Percentiles rank a stretch among this genome's conserved stretches.
Evolutionary conservation across 2,888 invertebrate species (phyloP).

Genomic region (Chromoteleia sp.): DNA sequence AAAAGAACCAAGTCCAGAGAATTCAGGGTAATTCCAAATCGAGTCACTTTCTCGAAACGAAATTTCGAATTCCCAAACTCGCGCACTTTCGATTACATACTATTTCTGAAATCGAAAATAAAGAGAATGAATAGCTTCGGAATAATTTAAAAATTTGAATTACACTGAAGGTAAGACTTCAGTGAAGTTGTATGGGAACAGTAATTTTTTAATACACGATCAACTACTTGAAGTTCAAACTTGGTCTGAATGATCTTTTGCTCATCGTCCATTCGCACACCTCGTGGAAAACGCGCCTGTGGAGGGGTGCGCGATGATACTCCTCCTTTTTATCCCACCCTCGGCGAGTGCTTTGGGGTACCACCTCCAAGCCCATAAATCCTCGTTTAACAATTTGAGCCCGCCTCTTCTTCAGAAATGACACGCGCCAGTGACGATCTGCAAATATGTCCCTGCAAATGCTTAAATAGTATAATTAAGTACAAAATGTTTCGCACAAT

Average conservation of each 20-base stretch:
- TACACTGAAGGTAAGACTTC: no score
- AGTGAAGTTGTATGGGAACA: background rate
- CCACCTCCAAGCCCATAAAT: constrained; percentile 68
- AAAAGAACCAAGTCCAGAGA: no score
- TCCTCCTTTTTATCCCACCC: constrained; percentile 72
- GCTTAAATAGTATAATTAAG: constrained; percentile 63
- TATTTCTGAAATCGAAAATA: no score
- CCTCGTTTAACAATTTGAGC: constrained; percentile 71
- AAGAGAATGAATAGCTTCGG: no score
- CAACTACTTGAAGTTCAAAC: constrained; percentile 72
- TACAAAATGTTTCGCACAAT: constrained; percentile 44
- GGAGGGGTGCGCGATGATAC: constrained; percentile 68
- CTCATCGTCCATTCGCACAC: constrained; percentile 77
- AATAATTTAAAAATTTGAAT: no score
- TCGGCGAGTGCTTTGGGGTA: constrained; percentile 61
- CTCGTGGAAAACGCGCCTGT: constrained; percentile 73
- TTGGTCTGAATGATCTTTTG: constrained; percentile 77
- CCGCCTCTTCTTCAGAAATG: constrained; percentile 70
- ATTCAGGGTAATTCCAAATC: no score
- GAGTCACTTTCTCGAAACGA: no score
- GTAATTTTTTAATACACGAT: constrained; percentile 6
- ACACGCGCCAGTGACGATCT: constrained; percentile 66
- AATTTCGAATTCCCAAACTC: no score
- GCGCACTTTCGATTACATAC: no score
- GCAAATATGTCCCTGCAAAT: constrained; percentile 35